Evolutionary conservation across 92 coral and sea anemone species (phyloP), one percentile per base, ranked within the genome.

Genomic region (Galaxea fascicularis): DNA sequence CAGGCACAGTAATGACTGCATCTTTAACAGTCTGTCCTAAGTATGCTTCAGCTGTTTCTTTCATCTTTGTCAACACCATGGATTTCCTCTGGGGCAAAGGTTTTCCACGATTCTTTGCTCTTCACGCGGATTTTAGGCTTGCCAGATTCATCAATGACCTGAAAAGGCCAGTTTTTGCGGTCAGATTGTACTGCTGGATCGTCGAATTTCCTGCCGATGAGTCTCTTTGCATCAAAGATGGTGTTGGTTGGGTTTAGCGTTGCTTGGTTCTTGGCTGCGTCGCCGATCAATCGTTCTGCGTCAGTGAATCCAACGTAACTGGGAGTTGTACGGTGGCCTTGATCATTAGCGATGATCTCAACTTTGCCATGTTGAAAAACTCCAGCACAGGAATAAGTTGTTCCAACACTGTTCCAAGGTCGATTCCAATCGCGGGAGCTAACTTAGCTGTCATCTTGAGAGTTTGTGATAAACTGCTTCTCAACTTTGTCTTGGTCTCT

Each of bases 261-360:
- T 45, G 89, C 95, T 86, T 95, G 98, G 75, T 90, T 95, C 88
- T 95, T 95, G 69, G 98, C 98, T 6, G 98, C 90, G 66, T 94
- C 98, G 13, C 98, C 98, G 57, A 95, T 92, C 56, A 95, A 84
- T 13, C 98, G 93, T 82, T 95, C 98, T 14, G 88, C 66, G 68
- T 95, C 98, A 21, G 88, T 94, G 91, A 95, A 95, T 20, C 93
- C 95, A 51, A 94, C 98, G 73, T 95, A 92, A 75, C 98, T 95
- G 39, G 98, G 98, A 28, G 98, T 95, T 3, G 98, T 95, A 45
- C 98, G 76, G 84, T 95, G 92, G 0, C 98, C 98, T 67, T 95
- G 98, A 83, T 95, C 98, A 89, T 95, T 95, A 56, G 98, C 96
- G 89, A 95, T 95, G 82, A 95, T 95, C 84, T 95, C 98, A 6